phyloP scores from a whole-genome alignment of 1,140 invertebrate genomes.

The Ips typographus region DNA sequence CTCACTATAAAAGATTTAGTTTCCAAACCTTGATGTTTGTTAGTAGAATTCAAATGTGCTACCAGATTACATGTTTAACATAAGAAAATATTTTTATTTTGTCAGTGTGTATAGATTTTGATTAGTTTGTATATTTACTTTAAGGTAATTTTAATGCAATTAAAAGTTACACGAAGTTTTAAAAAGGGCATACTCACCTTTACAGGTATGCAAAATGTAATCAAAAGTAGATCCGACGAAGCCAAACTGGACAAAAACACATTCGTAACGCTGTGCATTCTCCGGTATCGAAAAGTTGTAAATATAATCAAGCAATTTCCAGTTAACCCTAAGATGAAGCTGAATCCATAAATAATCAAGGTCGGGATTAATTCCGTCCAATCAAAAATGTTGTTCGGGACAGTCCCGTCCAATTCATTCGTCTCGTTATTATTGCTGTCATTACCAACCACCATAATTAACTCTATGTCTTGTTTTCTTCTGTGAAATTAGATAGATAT shows the following conservation, averaged over 20 bases:
- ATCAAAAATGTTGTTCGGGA: conserved; percentile 52
- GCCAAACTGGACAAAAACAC: conserved; percentile 71
- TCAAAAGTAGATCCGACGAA: conserved; percentile 70
- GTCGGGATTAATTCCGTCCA: conserved; percentile 63
- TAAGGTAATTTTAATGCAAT: background rate
- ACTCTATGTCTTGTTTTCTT: no score
- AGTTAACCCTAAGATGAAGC: conserved; percentile 62
- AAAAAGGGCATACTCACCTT: conserved; percentile 59
- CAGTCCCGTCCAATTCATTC: conserved; percentile 31
- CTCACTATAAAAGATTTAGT: background rate
- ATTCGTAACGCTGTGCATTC: conserved; percentile 61
- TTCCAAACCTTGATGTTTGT: conserved; percentile 5
- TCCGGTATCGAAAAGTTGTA: conserved; percentile 45
- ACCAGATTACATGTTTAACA: no score
- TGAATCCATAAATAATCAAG: conserved; percentile 63
- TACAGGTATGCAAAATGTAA: conserved; percentile 73
- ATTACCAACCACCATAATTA: conserved; percentile 1
- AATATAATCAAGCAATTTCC: conserved; percentile 64
- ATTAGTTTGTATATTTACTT: background rate
- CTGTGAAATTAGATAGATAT: no score
- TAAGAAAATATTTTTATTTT: no score
- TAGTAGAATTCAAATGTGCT: no score
- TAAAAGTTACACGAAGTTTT: background rate
- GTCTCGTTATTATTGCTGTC: conserved; percentile 5
- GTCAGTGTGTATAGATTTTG: no score